phyloP scores from a whole-genome alignment of 2,797 vertebrate species.

The Sylvia borin region DNA sequence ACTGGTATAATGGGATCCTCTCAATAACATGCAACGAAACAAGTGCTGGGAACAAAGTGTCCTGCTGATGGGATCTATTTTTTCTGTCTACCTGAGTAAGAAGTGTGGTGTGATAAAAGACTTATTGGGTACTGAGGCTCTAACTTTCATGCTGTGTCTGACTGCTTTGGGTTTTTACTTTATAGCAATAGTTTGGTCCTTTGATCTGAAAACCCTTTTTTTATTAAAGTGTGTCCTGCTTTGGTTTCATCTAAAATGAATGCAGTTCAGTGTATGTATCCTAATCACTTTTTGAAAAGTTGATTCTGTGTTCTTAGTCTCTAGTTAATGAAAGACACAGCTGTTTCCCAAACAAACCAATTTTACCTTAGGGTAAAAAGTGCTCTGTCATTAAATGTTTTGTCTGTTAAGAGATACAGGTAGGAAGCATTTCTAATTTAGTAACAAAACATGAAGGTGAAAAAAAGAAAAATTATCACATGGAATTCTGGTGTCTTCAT shows the following conservation, averaged over 20 bases:
- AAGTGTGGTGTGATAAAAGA: background rate
- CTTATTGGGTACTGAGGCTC: background rate
- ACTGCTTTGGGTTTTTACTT: background rate
- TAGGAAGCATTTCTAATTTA: background rate
- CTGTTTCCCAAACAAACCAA: background rate
- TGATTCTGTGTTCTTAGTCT: background rate
- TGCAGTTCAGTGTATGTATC: background rate
- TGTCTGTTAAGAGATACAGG: background rate
- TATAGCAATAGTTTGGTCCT: background rate
- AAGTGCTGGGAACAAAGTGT: background rate
- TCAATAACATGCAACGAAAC: background rate
- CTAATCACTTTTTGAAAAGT: background rate
- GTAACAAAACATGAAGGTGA: background rate
- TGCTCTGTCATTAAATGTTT: background rate
- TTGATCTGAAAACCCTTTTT: background rate
- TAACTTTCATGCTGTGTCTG: background rate
- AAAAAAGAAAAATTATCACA: background rate
- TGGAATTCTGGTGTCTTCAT: background rate
- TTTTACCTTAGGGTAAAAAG: background rate
- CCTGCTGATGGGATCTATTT: background rate
- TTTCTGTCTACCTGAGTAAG: background rate
- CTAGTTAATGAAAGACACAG: background rate
- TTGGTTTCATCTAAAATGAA: background rate
- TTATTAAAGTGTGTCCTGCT: background rate
- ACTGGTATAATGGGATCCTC: background rate